Conservation (phyloP, 2,797 vertebrate species). For the Squalus acanthias region DNA sequence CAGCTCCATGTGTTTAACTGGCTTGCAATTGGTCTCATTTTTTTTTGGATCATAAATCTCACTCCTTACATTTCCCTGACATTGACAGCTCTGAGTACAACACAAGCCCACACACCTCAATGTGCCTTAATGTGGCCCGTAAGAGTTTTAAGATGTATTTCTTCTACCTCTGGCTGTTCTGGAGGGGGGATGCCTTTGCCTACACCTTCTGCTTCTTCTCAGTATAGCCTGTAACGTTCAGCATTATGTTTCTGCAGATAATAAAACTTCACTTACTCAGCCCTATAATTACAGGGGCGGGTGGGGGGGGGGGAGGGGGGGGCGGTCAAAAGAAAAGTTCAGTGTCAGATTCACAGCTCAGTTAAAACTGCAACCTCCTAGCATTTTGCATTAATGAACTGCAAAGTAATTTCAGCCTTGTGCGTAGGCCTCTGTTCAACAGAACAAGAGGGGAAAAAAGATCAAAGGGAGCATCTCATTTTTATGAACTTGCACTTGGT, state of each 20-base stretch:
- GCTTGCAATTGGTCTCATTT: neutral
- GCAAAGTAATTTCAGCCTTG: neutral
- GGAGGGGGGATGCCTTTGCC: neutral
- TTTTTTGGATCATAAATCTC: neutral
- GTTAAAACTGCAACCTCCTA: neutral
- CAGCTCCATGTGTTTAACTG: neutral
- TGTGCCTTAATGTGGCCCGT: neutral
- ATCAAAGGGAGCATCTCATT: neutral
- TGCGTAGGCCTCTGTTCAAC: neutral
- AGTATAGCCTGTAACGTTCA: neutral
- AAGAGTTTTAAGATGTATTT: neutral
- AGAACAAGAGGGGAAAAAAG: neutral
- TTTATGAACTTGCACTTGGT: neutral
- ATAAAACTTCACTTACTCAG: neutral
- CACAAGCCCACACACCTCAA: neutral
- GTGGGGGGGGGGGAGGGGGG: no score
- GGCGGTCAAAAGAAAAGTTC: neutral
- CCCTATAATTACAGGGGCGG: neutral
- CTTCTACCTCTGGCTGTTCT: neutral
- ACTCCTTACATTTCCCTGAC: neutral
- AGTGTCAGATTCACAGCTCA: neutral
- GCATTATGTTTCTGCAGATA: neutral
- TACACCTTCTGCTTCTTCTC: neutral
- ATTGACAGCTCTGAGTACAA: neutral
- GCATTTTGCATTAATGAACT: neutral